Evolutionary conservation across 2,797 vertebrate species (phyloP).

Genomic region (Chromobotia macracanthus): DNA sequence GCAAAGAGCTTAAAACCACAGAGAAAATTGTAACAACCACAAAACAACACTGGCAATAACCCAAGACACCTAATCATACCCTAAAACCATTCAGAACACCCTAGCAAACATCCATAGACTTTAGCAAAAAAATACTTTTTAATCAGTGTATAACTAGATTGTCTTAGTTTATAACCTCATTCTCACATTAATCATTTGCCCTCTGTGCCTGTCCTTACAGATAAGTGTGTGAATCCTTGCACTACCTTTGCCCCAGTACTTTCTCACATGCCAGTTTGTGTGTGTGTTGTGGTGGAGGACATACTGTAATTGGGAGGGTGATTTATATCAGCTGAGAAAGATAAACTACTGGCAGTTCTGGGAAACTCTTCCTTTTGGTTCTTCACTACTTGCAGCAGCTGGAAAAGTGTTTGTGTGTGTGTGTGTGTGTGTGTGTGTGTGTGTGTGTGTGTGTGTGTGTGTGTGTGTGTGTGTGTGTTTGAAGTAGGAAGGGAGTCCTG

Average conservation of each 20-base stretch:
- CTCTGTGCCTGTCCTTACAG: background rate
- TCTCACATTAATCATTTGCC: background rate
- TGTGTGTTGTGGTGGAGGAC: background rate
- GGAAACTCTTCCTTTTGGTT: constrained; percentile 53
- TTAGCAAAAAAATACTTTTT: background rate
- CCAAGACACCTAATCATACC: no score
- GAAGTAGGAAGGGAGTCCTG: constrained; percentile 19
- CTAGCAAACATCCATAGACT: no score
- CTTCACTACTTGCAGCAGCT: constrained; percentile 57
- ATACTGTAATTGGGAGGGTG: constrained; percentile 38
- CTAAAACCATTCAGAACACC: no score
- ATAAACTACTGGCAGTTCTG: constrained; percentile 61
- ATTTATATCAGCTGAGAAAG: constrained; percentile 60
- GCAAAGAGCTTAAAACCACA: no score
- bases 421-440: no score
- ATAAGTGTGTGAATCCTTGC: background rate
- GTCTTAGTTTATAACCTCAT: no score
- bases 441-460: no score
- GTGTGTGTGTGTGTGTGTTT: constrained; percentile 4
- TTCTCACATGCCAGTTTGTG: constrained; percentile 13
- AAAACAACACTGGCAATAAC: no score
- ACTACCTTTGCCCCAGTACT: background rate
- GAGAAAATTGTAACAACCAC: no score
- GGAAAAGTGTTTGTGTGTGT: constrained; percentile 37
- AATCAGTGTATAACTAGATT: background rate